Evolutionary conservation across 1,140 invertebrate species (phyloP), one percentile per base, ranked within the genome.

Genomic region (Drosophila fuyamai): DNA sequence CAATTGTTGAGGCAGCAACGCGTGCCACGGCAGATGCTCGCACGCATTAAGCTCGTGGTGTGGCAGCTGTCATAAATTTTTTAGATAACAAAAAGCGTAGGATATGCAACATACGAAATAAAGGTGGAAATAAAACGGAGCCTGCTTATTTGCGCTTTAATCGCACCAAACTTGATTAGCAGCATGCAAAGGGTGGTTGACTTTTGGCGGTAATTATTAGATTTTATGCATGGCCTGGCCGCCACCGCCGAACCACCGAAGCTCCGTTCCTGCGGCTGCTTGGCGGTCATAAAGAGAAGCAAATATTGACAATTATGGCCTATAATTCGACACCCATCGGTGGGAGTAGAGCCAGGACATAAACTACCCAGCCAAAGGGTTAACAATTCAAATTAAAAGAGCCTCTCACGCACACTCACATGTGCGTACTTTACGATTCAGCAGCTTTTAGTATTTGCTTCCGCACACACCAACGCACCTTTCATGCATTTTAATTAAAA

Each of bases 401-500:
- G 47, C 36, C 57, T 23, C 41, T 32, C 55, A 44, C 23, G 47
- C 48, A 56, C 35, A 56, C 35, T 32, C 8, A 59, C 10, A 62
- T 59, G 32, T 76, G 43, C 29, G 55, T 29, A 63, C 66, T 84
- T 77, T 80, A 77, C 76, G 81, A 83, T 84, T 79, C 81, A 76
- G 81, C 81, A 79, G 72, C 66, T 84, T 71, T 68, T 66, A 35
- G 18, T 48, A 48, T 66, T 66, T 51, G 59, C 62, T 47, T 35
- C 57, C 44, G 58, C 60, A 71, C 16, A 71, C 29, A 50, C 27
- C 43, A 61, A 77, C 81, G 81, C 81, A 81, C 60, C 68, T 86
- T 79, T 76, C 79, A 78, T 80, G 88, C 82, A 90, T 90, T 90
- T 90, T 90, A 90, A 90, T 90, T 90, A 90, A 90, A 90, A 90